Conservation (phyloP, 2,797 vertebrate genomes). For the Spondyliosoma cantharus region DNA sequence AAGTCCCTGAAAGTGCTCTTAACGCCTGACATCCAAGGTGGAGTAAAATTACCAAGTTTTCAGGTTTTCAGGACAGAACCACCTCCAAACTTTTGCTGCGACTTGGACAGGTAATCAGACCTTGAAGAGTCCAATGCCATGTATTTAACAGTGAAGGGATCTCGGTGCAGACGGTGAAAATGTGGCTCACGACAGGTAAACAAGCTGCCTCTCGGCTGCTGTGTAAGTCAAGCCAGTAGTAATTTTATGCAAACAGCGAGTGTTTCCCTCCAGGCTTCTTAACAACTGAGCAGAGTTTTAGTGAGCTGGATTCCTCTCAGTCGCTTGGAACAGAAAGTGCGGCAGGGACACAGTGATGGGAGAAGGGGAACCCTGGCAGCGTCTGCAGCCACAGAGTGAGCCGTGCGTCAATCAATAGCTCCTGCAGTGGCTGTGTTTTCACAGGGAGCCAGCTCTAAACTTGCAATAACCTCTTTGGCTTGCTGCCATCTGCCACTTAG, state of each 20-base stretch:
- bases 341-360: constrained; percentile 41
- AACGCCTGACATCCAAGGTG: constrained; percentile 18
- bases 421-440: constrained; percentile 71
- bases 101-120: constrained; percentile 1
- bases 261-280: constrained; percentile 53
- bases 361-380: constrained; percentile 69
- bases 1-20: constrained; percentile 12
- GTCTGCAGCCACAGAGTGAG: constrained; percentile 57
- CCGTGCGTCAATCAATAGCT: constrained; percentile 71
- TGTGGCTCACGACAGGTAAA: constrained; percentile 18
- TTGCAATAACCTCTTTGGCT: constrained; percentile 73
- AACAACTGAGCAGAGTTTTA: constrained; percentile 48
- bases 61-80: constrained; percentile 11
- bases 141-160: background rate
- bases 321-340: constrained; percentile 50
- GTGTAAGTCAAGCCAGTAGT: constrained; percentile 30
- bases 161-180: constrained; percentile 3
- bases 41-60: constrained; percentile 3
- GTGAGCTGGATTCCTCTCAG: constrained; percentile 56
- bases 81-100: background rate
- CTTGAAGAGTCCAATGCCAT: background rate
- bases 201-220: constrained; percentile 15
- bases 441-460: constrained; percentile 65
- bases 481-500: constrained; percentile 74
- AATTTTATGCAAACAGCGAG: constrained; percentile 59